Conservation (phyloP, 2,888 invertebrate genomes). For the Meteorus colon region DNA sequence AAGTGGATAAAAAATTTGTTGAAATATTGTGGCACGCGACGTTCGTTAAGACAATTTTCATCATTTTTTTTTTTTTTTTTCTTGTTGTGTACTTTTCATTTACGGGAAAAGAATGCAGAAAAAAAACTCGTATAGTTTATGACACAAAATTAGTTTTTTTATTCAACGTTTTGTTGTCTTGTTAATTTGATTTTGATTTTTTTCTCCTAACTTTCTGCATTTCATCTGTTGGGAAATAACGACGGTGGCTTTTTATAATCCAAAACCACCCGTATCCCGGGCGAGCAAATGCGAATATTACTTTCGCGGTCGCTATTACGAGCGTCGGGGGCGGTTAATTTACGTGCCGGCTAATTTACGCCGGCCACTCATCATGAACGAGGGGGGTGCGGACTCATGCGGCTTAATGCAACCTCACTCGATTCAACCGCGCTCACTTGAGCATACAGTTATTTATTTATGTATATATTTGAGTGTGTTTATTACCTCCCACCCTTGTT, state of each 20-base stretch:
- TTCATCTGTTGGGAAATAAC: constrained; percentile 31
- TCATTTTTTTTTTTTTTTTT: constrained; percentile 36
- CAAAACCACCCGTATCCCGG: not conserved
- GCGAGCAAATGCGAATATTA: constrained; percentile 48
- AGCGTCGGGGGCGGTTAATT: constrained; percentile 68
- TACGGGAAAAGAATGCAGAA: not conserved
- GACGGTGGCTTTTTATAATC: constrained; percentile 26
- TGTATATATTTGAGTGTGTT: not conserved
- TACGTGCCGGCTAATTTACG: constrained; percentile 67
- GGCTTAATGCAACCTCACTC: constrained; percentile 23
- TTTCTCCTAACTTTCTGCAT: constrained; percentile 22
- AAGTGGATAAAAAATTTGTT: not conserved
- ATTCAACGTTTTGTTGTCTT: not conserved
- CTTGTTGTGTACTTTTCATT: constrained; percentile 24
- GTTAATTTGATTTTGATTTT: constrained; percentile 10
- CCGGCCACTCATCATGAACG: constrained; percentile 64
- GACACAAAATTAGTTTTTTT: not conserved
- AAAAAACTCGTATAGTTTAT: not conserved
- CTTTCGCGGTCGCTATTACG: constrained; percentile 54
- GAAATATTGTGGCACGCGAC: constrained; percentile 59
- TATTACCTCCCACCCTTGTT: not conserved
- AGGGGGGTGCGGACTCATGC: not conserved
- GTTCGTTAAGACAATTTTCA: constrained; percentile 57
- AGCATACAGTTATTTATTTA: not conserved
- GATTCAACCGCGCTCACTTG: not conserved